Percentiles rank a stretch among this genome's conserved stretches.
These are phyloP conservation scores for Parazoanthus darwini DNA, from an alignment of 92 coral and sea anemone genomes.

Conservation along the genomic window DNA sequence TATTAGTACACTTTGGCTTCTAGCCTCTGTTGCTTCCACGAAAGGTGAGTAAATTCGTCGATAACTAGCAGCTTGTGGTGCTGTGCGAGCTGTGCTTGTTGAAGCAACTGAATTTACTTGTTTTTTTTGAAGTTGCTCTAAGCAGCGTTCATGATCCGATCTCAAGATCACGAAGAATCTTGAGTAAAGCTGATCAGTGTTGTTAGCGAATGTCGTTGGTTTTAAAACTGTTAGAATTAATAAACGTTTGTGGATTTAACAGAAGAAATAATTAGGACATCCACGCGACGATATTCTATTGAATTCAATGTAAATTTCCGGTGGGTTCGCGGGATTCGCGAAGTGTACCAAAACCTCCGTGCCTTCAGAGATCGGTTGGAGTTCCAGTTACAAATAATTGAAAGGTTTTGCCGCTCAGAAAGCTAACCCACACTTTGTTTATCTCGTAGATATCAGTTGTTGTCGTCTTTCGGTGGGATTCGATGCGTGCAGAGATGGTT, in stretches of 20 bases:
- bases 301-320: conserved; percentile 99
- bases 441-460: conserved; percentile 80
- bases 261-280: conserved; percentile 88
- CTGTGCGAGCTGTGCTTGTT: conserved; percentile 46
- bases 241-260: conserved; percentile 97
- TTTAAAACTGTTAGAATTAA: conserved; percentile 90
- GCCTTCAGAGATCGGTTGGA: conserved; percentile 12
- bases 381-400: not conserved
- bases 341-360: conserved; percentile 31
- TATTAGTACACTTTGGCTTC: conserved; percentile 79
- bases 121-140: conserved; percentile 1
- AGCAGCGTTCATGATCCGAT: conserved; percentile 9
- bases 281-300: conserved; percentile 88
- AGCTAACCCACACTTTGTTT: conserved; percentile 35
- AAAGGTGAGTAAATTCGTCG: conserved; percentile 69
- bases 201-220: conserved; percentile 72
- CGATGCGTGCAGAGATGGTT: conserved; percentile 80
- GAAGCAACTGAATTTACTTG: conserved; percentile 18
- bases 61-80: conserved; percentile 38
- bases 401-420: not conserved
- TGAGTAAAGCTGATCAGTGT: conserved; percentile 41
- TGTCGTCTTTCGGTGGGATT: conserved; percentile 82
- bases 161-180: not conserved
- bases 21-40: conserved; percentile 54
- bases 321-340: conserved; percentile 55